These are phyloP conservation scores for Aplysina aerophoba DNA, from an alignment of 37 sponge, comb jelly and placozoan species.

Conservation along the genomic window DNA sequence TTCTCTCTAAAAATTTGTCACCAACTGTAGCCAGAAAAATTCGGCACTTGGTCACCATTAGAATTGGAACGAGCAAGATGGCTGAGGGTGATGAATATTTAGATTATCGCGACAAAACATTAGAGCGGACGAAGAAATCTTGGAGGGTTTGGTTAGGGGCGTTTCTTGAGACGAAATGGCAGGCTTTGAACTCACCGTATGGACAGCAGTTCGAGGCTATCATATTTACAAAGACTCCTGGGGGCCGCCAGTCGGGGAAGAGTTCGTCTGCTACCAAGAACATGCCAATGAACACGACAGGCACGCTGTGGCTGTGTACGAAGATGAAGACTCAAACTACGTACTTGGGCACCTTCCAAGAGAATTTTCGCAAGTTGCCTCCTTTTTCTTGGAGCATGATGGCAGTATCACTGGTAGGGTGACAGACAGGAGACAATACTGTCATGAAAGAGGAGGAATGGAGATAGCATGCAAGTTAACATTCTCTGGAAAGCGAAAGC, in stretches of 20 bases:
- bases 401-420: slow-evolving; percentile 12
- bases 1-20: no score
- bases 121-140: background rate
- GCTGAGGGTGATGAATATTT: no score
- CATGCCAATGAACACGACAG: slow-evolving; percentile 3
- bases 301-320: slow-evolving; percentile 9
- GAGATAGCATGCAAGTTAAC: background rate
- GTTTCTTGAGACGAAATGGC: slow-evolving; percentile 2
- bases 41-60: background rate
- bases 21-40: no score
- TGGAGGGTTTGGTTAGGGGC: background rate
- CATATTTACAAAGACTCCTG: background rate
- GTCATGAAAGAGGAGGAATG: slow-evolving; percentile 8
- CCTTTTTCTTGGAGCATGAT: no score
- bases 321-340: background rate
- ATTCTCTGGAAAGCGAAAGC: slow-evolving; percentile 3
- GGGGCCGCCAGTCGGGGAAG: background rate
- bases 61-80: background rate
- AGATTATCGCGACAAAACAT: background rate
- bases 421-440: background rate
- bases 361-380: background rate
- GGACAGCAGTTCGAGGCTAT: background rate
- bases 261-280: slow-evolving; percentile 7
- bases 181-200: slow-evolving; percentile 3
- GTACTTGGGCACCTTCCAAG: slow-evolving; percentile 4